These are phyloP conservation scores for Cyclopterus lumpus DNA, from an alignment of 2,797 vertebrate genomes.

Conservation along the genomic window DNA sequence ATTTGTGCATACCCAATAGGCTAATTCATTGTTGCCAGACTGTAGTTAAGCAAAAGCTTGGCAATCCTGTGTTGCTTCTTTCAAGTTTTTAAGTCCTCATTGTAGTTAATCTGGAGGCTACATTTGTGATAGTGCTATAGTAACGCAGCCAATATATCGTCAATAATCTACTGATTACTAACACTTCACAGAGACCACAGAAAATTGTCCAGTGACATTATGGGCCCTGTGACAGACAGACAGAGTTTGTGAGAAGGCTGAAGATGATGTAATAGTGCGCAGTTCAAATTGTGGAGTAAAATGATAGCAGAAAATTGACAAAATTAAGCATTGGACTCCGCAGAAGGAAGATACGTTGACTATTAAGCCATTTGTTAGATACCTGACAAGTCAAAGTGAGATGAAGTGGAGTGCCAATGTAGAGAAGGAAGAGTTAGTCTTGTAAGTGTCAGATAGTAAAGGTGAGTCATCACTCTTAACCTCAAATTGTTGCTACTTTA, in stretches of 20 bases:
- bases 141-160: not conserved
- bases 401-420: not conserved
- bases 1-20: not conserved
- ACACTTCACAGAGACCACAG: slow-evolving; percentile 10
- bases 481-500: slow-evolving; percentile 1
- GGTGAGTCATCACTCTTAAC: slow-evolving; percentile 59
- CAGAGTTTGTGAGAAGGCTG: slow-evolving; percentile 14
- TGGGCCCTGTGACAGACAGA: slow-evolving; percentile 1
- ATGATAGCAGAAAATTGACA: slow-evolving; percentile 15
- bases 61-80: not conserved
- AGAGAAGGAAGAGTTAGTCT: slow-evolving; percentile 52
- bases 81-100: not conserved
- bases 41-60: too few species aligned
- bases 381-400: not conserved
- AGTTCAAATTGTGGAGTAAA: not conserved
- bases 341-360: slow-evolving; percentile 16
- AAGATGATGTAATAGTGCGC: slow-evolving; percentile 9
- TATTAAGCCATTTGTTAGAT: slow-evolving; percentile 41
- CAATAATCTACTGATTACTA: not conserved
- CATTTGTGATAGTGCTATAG: not conserved
- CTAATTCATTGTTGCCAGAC: not conserved
- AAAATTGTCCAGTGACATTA: not conserved
- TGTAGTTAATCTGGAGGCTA: not conserved
- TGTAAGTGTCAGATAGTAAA: slow-evolving; percentile 32
- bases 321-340: slow-evolving; percentile 19